Evolutionary conservation across 1,140 invertebrate species (phyloP).

Genomic region (Galleria mellonella): DNA sequence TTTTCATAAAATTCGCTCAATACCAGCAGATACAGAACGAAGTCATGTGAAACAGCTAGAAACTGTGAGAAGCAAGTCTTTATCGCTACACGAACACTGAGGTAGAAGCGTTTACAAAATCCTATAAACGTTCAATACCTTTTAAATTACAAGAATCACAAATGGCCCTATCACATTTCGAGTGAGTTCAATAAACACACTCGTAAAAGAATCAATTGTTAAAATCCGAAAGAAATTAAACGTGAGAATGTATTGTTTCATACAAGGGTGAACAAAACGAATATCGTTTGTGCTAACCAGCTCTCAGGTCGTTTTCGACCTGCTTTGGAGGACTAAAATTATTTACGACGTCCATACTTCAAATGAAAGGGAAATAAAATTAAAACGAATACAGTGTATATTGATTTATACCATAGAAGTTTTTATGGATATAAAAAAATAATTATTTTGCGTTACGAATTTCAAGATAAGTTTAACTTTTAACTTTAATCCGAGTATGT

Average conservation of each 20-base stretch:
- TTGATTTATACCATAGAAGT: too few species aligned
- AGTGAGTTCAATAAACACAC: constrained; percentile 67
- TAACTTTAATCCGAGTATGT: too few species aligned
- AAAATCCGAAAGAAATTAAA: constrained; percentile 68
- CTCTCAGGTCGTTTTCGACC: constrained; percentile 65
- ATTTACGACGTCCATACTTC: constrained; percentile 39
- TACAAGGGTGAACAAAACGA: constrained; percentile 61
- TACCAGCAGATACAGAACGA: too few species aligned
- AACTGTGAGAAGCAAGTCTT: too few species aligned
- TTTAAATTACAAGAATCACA: constrained; percentile 28
- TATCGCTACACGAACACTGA: too few species aligned
- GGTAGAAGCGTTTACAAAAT: too few species aligned
- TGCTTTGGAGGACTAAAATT: constrained; percentile 59
- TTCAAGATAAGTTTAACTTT: too few species aligned
- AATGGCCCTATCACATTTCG: constrained; percentile 59
- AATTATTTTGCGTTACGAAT: too few species aligned
- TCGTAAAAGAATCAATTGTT: constrained; percentile 70
- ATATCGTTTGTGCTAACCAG: constrained; percentile 59
- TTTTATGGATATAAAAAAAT: too few species aligned
- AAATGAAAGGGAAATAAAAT: constrained; percentile 37
- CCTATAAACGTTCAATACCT: too few species aligned
- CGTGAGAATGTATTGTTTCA: constrained; percentile 73
- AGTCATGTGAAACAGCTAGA: too few species aligned
- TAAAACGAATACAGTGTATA: constrained; percentile 4
- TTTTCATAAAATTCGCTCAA: too few species aligned